Evolutionary conservation across 2,888 invertebrate genomes (phyloP).

Genomic region (Cephus pygmeus): DNA sequence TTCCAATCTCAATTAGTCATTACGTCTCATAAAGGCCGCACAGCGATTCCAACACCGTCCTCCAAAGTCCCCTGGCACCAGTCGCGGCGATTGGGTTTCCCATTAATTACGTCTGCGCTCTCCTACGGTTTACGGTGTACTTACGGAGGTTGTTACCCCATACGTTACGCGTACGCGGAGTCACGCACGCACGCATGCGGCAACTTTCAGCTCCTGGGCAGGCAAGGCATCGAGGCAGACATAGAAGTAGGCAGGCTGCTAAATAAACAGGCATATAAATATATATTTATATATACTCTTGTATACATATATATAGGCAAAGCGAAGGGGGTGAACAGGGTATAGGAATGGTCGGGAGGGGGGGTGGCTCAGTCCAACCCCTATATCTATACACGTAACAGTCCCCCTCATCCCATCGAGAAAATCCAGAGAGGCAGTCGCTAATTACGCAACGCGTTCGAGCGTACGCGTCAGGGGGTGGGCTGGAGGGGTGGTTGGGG

Average conservation of each 20-base stretch:
- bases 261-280: no score
- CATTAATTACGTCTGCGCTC: conserved; percentile 41
- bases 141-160: neutral
- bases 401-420: conserved; percentile 36
- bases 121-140: neutral
- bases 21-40: conserved; percentile 39
- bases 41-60: conserved; percentile 31
- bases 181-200: conserved; percentile 30
- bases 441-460: conserved; percentile 56
- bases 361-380: neutral
- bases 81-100: conserved; percentile 28
- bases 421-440: conserved; percentile 50
- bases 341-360: no score
- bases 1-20: conserved; percentile 53
- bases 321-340: no score
- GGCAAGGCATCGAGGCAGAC: no score
- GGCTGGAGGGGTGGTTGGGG: conserved; percentile 11
- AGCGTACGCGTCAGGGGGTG: conserved; percentile 43
- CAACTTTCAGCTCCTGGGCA: conserved; percentile 24
- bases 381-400: conserved; percentile 7
- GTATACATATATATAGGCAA: no score
- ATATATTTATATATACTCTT: no score
- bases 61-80: no score
- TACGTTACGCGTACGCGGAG: neutral
- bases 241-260: no score